Evolutionary conservation across 2,888 invertebrate species (phyloP).

Genomic region (Maniola hyperantus): DNA sequence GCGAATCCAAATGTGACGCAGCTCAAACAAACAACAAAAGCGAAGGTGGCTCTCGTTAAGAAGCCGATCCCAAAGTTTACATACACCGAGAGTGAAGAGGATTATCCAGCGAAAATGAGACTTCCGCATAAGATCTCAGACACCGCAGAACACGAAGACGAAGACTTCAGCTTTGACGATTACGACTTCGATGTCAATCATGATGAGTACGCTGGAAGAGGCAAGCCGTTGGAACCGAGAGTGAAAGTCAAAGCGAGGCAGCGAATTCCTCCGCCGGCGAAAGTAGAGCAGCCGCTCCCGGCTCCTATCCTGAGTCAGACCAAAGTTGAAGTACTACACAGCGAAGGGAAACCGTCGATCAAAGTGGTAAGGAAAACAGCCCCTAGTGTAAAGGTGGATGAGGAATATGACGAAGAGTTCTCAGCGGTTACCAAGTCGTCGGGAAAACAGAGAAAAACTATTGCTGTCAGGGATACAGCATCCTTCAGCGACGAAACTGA

Average conservation of each 20-base stretch:
- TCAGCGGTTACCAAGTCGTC: slow-evolving; percentile 43
- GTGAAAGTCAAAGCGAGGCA: slow-evolving; percentile 43
- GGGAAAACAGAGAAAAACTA: slow-evolving; percentile 28
- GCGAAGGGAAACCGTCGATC: slow-evolving; percentile 41
- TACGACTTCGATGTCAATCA: slow-evolving; percentile 73
- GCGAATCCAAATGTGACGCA: slow-evolving; percentile 25
- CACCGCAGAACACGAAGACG: slow-evolving; percentile 67
- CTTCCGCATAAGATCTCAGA: slow-evolving; percentile 48
- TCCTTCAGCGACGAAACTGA: slow-evolving; percentile 48
- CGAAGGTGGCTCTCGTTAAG: slow-evolving; percentile 50
- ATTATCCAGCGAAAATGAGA: slow-evolving; percentile 57
- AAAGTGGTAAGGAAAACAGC: slow-evolving; percentile 43
- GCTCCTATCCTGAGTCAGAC: slow-evolving; percentile 34
- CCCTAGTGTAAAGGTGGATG: slow-evolving; percentile 46
- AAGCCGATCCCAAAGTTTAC: slow-evolving; percentile 69
- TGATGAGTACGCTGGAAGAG: slow-evolving; percentile 63
- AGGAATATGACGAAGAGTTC: slow-evolving; percentile 58
- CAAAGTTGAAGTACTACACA: slow-evolving; percentile 38
- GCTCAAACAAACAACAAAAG: slow-evolving; percentile 26
- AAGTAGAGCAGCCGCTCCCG: slow-evolving; percentile 29
- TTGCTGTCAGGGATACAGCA: slow-evolving; percentile 49
- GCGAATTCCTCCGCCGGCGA: slow-evolving; percentile 18
- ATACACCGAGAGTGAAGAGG: slow-evolving; percentile 60
- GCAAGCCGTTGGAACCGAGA: slow-evolving; percentile 64
- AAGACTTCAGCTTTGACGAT: slow-evolving; percentile 69